These are phyloP conservation scores for Acronicta psi DNA, from an alignment of 2,888 invertebrate genomes.

Conservation along the genomic window DNA sequence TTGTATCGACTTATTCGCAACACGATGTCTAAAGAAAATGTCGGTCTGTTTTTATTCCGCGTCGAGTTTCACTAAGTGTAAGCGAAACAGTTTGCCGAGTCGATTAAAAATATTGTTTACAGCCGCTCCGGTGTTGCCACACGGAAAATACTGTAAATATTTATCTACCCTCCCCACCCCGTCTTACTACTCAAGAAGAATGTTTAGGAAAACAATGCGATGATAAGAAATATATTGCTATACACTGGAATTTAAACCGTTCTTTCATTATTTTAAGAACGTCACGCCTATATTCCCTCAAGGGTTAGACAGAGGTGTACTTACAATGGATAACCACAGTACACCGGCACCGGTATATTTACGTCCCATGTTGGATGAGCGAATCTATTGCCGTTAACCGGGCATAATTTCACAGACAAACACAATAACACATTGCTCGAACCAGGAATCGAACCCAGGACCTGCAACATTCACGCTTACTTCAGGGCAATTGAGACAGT, in stretches of 20 bases:
- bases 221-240: constrained; percentile 36
- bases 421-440: no score
- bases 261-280: no score
- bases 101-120: constrained; percentile 84
- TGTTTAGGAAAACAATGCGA: constrained; percentile 36
- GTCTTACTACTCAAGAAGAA: constrained; percentile 54
- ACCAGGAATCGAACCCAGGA: no score
- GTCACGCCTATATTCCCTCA: no score
- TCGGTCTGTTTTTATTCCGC: constrained; percentile 46
- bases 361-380: no score
- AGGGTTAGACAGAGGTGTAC: no score
- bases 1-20: constrained; percentile 40
- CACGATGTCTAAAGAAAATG: constrained; percentile 36
- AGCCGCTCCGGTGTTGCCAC: constrained; percentile 69
- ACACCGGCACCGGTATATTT: no score
- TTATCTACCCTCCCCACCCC: constrained; percentile 59
- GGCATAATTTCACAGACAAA: no score
- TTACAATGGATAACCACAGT: no score
- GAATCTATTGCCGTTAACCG: no score
- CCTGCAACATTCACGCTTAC: no score
- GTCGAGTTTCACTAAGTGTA: constrained; percentile 72
- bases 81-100: constrained; percentile 77
- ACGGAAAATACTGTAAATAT: constrained; percentile 77
- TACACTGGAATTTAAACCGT: neutral
- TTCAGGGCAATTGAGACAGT: no score